These are phyloP conservation scores for Triplophysa tibetana DNA, from an alignment of 2,113 vertebrate genomes.

Conservation along the genomic window DNA sequence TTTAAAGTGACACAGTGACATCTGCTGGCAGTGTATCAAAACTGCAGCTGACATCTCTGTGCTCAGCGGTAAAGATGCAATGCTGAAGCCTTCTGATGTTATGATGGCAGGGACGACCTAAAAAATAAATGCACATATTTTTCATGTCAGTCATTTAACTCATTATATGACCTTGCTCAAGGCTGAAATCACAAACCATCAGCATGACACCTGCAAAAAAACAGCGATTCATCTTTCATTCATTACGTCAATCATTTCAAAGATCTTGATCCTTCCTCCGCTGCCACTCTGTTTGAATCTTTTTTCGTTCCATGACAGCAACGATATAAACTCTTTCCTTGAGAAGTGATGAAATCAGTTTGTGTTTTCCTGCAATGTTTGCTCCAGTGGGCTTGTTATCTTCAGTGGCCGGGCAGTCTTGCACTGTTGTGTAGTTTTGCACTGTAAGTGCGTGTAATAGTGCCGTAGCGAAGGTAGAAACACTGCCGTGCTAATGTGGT, in stretches of 20 bases:
- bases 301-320: slow-evolving; percentile 43
- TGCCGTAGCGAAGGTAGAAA: not conserved
- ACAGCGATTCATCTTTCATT: slow-evolving; percentile 27
- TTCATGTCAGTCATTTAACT: slow-evolving; percentile 31
- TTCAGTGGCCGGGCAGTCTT: slow-evolving; percentile 25
- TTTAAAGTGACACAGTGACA: slow-evolving; percentile 68
- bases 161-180: slow-evolving; percentile 32
- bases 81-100: not conserved
- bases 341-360: slow-evolving; percentile 55
- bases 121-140: slow-evolving; percentile 33
- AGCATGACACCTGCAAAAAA: slow-evolving; percentile 17
- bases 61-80: not conserved
- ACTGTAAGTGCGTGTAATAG: slow-evolving; percentile 23
- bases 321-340: slow-evolving; percentile 44
- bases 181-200: slow-evolving; percentile 31
- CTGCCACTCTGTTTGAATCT: slow-evolving; percentile 36
- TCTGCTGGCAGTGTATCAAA: slow-evolving; percentile 62
- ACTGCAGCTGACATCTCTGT: slow-evolving; percentile 53
- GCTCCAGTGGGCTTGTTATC: slow-evolving; percentile 46
- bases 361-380: slow-evolving; percentile 54
- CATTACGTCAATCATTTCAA: slow-evolving; percentile 34
- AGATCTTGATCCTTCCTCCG: slow-evolving; percentile 37
- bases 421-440: slow-evolving; percentile 19
- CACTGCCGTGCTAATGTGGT: slow-evolving; percentile 17
- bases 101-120: slow-evolving; percentile 10